A percentile compares a stretch with the other conserved stretches of the same genome.
These are phyloP conservation scores for Globicephala melas DNA, from an alignment of 2,113 vertebrate species.

Conservation along the genomic window DNA sequence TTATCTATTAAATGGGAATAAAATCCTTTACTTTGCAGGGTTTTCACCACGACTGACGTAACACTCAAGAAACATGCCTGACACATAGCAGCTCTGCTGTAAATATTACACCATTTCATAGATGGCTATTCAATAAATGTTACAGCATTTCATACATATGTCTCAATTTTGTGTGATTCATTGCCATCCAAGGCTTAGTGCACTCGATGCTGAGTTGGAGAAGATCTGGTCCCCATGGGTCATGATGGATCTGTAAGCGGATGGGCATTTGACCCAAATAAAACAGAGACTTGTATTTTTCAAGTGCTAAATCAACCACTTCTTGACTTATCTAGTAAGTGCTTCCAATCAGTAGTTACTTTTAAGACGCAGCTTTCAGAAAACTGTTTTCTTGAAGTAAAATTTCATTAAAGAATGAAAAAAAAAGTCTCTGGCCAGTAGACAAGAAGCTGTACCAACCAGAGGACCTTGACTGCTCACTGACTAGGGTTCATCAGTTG, in stretches of 20 bases:
- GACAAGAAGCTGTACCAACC: not conserved
- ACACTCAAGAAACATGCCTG: not conserved
- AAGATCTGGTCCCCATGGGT: not conserved
- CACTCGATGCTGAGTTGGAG: not conserved
- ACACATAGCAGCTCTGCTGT: fast-evolving
- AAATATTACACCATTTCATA: not conserved
- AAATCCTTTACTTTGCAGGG: not conserved
- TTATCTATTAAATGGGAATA: not conserved
- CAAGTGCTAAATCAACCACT: not conserved
- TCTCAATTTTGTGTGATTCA: not conserved
- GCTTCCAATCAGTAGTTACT: not conserved
- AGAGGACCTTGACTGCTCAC: too few species aligned
- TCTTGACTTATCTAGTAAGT: not conserved
- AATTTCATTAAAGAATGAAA: not conserved
- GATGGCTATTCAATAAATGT: not conserved
- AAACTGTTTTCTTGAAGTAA: not conserved
- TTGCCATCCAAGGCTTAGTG: not conserved
- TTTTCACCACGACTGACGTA: not conserved
- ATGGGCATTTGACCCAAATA: not conserved
- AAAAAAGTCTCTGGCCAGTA: not conserved
- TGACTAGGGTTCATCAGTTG: fast-evolving
- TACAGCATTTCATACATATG: not conserved
- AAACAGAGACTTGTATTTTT: not conserved
- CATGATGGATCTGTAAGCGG: not conserved
- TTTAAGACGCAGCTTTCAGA: not conserved